Evolutionary conservation across 2,113 vertebrate species (phyloP), one percentile per base, ranked within the genome.

Genomic region (Procavia capensis): DNA sequence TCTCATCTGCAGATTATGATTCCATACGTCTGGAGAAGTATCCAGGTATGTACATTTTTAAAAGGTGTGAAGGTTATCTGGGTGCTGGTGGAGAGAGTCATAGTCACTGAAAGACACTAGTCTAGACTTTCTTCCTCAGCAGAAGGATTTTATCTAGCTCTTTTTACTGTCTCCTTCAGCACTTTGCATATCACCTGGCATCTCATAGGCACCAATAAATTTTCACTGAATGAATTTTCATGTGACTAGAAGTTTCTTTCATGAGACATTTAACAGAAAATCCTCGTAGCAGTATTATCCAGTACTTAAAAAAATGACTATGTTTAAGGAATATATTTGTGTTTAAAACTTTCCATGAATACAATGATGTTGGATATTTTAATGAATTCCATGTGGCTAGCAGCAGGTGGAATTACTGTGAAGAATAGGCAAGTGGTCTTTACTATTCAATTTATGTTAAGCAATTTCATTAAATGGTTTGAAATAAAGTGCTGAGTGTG

Each of bases 401-500:
- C 45, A 91, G 86, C 54, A 97, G 91, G 96, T 95, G 50, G 82
- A 97, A 91, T 91, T 66, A 90, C 68, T 84, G 47, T 36, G 88
- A 98, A 84, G 45, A 94, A 81, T 16, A 95, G 86, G 39, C 91
- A 95, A 96, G 85, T 70, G 54, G 45, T 94, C 88, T 96, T 91
- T 64, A 63, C 87, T 95, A 92, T 64, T 94, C 45, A 25, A 50
- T 85, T 79, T 91, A 82, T 86, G 90, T 91, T 79, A 85, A 81
- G 45, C 41, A 95, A 41, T 97, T 93, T 80, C 78, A 95, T 90
- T 96, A 93, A 89, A 79, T 1, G 43, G 72, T 88, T 79, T 50
- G 92, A 96, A 95, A 96, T 96, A 96, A 97, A 97, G 94, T 96
- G 64, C 59, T 95, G 91, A 89, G 83, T 95, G 85, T 97, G 87